Base-by-base conservation (phyloP, 2,888 invertebrate species). In the Trachelus stipa region DNA sequence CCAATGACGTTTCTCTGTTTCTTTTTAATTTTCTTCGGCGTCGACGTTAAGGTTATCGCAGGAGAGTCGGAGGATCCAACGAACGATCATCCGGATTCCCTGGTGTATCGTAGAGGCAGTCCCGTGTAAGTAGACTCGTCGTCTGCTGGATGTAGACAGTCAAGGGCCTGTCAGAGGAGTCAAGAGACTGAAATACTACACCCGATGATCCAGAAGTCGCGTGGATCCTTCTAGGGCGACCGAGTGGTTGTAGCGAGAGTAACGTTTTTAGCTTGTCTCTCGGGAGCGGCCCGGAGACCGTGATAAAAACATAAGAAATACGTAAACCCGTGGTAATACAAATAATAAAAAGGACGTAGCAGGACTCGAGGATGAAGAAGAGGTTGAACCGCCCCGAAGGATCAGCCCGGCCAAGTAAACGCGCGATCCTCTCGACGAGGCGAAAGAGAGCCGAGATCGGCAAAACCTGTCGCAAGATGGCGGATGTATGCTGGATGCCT, bases 151-250 rank as follows among this genome's bases (percentile, higher is more conserved):
- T 23, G 56, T 23, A 2, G 56, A 56, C 9, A 56, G 56, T 23
- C 56, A 9, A 56, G 56, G 56, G 56, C 23, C 23, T 56, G 56
- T 9, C 2, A 56, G 56, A 56, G 6, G 23, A 56, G 56, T 56
- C 31, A 33, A 23, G 9, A 12, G n/a, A 30, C 34, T 71, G 71
- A 71, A 71, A 71, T 12, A 30, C 30, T 71, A 71, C 71, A 71
- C 71, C 71, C 12, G 11, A 31, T 33, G 31, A 31, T 31, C 33
- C 31, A 34, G 71, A 71, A 71, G 71, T 33, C 33, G 34, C 34
- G 31, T 81, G 83, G 81, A 82, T 81, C 85, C 83, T 85, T 85
- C 81, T 85, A 84, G 81, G 84, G 85, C 81, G 80, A 82, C 80
- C 80, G 79, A 74, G 74, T 79, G 77, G 79, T 56, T 76, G 34